Percentiles rank a stretch among this genome's conserved stretches.
Evolutionary conservation across 2,113 vertebrate species (phyloP).

Genomic region (Scatophagus argus): DNA sequence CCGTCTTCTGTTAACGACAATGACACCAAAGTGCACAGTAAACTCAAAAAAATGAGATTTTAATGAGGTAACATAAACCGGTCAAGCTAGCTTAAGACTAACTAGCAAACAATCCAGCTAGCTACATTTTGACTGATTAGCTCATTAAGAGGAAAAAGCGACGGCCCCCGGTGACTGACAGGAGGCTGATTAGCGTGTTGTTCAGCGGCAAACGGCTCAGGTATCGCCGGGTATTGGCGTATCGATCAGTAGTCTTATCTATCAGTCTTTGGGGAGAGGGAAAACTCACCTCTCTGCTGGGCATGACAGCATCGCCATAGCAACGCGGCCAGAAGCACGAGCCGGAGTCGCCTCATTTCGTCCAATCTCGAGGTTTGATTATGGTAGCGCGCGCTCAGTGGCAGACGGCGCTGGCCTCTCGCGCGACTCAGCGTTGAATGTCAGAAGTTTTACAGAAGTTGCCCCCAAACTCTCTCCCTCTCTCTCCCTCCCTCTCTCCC

Average conservation of each 20-base stretch:
- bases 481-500: not conserved
- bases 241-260: slow-evolving; percentile 23
- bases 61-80: too few species aligned
- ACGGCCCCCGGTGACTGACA: not conserved
- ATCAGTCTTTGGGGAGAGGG: not conserved
- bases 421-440: slow-evolving; percentile 30
- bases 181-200: not conserved
- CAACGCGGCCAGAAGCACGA: slow-evolving; percentile 69
- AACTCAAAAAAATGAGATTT: too few species aligned
- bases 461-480: slow-evolving; percentile 51
- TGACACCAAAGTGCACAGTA: not conserved
- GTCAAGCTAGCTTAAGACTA: too few species aligned
- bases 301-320: slow-evolving; percentile 79
- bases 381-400: slow-evolving; percentile 23
- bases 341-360: slow-evolving; percentile 68
- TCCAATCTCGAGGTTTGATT: not conserved
- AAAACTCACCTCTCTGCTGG: slow-evolving; percentile 85
- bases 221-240: not conserved
- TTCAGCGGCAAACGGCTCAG: not conserved
- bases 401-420: slow-evolving; percentile 43
- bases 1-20: not conserved
- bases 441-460: slow-evolving; percentile 71
- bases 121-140: not conserved
- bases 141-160: slow-evolving; percentile 12
- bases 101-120: not conserved